phyloP scores from a whole-genome alignment of 1,140 invertebrate genomes.

The Pseudomyrmex sp. region DNA sequence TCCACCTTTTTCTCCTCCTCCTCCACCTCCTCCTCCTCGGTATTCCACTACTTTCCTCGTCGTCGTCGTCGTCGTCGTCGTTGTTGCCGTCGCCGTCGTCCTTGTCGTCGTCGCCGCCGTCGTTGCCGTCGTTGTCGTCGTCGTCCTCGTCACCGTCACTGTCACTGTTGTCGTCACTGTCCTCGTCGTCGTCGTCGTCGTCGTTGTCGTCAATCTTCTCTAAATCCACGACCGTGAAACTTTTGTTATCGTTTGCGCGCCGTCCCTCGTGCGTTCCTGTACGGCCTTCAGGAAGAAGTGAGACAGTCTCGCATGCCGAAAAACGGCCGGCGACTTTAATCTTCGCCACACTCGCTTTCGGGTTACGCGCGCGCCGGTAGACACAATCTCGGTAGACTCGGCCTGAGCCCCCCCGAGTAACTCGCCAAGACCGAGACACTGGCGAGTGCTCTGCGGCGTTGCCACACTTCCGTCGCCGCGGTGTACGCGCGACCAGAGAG shows the following conservation, averaged over 20 bases:
- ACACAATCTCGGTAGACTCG: slow-evolving; percentile 83
- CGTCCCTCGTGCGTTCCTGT: slow-evolving; percentile 61
- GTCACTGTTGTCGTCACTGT: not conserved
- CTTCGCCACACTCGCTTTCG: slow-evolving; percentile 80
- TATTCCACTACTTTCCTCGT: not conserved
- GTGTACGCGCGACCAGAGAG: slow-evolving; percentile 70
- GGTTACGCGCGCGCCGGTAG: slow-evolving; percentile 83
- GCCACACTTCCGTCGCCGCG: slow-evolving; percentile 78
- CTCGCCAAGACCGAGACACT: slow-evolving; percentile 82
- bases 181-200: slow-evolving; percentile 34
- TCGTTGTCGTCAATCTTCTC: slow-evolving; percentile 48
- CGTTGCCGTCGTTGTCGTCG: not conserved
- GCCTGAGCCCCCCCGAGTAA: slow-evolving; percentile 80
- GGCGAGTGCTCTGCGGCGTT: slow-evolving; percentile 78
- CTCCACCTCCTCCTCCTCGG: slow-evolving; percentile 67
- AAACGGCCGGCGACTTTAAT: slow-evolving; percentile 76
- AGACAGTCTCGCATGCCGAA: slow-evolving; percentile 75
- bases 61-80: not conserved
- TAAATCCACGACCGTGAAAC: slow-evolving; percentile 56
- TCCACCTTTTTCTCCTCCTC: slow-evolving; percentile 3
- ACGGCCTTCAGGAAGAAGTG: slow-evolving; percentile 68
- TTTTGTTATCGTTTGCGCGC: slow-evolving; percentile 56
- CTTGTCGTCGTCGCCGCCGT: not conserved
- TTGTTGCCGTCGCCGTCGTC: not conserved
- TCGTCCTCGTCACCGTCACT: not conserved